Conservation (phyloP, 2,113 vertebrate species). For the Madoqua kirkii region DNA sequence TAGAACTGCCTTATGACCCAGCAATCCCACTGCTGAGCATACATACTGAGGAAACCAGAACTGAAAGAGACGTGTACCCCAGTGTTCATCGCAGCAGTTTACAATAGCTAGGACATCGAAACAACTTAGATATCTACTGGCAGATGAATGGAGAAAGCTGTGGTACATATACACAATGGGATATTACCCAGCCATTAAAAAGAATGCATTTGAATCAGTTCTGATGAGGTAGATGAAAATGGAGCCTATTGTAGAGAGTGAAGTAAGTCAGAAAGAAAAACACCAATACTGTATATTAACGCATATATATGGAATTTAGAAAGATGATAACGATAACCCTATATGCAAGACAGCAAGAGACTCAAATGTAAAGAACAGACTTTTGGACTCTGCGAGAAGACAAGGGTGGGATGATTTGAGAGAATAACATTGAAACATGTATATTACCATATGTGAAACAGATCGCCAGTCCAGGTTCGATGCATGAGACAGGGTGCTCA, state of each 20-base stretch:
- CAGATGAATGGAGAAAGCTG: neutral
- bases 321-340: neutral
- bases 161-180: neutral
- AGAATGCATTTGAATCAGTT: neutral
- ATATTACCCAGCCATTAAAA: neutral
- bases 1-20: neutral
- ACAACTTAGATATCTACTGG: neutral
- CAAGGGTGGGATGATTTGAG: rapidly evolving
- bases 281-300: neutral
- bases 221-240: neutral
- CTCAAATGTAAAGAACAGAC: neutral
- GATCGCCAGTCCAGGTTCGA: neutral
- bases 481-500: neutral
- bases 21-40: neutral
- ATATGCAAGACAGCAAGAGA: neutral
- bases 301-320: neutral
- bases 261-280: neutral
- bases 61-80: neutral
- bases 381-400: neutral
- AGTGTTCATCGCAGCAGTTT: neutral
- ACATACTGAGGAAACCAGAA: rapidly evolving
- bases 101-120: neutral
- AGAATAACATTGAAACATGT: neutral
- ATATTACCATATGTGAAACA: neutral
- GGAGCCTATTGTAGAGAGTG: neutral